phyloP scores from a whole-genome alignment of 2,113 vertebrate species.

The Mesocricetus auratus region DNA sequence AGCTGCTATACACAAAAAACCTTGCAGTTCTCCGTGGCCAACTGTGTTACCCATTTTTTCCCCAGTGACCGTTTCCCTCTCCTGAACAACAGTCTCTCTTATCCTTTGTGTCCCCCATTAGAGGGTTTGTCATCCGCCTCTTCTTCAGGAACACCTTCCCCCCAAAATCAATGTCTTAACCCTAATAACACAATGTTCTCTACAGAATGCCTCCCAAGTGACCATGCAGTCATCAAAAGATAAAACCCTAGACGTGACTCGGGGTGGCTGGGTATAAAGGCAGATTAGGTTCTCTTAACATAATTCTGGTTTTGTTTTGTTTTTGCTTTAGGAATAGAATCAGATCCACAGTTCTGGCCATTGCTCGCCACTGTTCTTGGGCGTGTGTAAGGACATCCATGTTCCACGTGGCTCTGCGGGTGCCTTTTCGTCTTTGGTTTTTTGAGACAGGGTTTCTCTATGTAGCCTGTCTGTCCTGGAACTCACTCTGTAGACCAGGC shows the following conservation, averaged over 20 bases:
- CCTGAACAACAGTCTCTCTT: not conserved
- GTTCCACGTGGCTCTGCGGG: not conserved
- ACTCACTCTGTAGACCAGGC: not conserved
- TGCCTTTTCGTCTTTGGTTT: not conserved
- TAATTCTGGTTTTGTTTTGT: not conserved
- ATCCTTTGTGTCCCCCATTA: not conserved
- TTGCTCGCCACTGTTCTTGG: not conserved
- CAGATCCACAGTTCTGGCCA: not conserved
- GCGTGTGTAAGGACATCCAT: not conserved
- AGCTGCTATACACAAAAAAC: too few species aligned
- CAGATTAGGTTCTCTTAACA: not conserved
- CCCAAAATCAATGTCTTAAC: not conserved
- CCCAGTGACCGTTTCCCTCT: not conserved
- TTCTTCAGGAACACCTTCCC: not conserved
- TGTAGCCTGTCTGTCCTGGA: not conserved
- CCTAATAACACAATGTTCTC: not conserved
- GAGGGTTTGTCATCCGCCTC: not conserved
- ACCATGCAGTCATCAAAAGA: not conserved
- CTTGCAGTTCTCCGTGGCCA: too few species aligned
- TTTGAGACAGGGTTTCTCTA: not conserved
- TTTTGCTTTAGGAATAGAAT: not conserved
- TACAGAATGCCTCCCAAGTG: not conserved
- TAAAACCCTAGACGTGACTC: not conserved
- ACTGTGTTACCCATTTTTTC: not conserved
- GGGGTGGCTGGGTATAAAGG: too few species aligned